Base-by-base conservation (phyloP, 2,888 invertebrate genomes). In the Leptinotarsa rubiginosa region DNA sequence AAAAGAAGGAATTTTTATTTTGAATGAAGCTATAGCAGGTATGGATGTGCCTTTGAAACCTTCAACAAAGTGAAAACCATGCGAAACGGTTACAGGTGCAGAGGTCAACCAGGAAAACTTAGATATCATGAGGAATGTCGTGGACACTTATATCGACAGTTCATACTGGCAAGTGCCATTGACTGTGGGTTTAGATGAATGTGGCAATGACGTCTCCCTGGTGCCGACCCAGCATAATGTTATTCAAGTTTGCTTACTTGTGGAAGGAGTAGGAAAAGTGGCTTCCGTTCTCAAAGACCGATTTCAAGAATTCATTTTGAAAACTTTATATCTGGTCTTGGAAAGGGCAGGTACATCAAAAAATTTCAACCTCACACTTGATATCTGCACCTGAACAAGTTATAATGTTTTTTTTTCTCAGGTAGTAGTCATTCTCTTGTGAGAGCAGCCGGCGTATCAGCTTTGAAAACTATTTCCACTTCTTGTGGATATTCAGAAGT, bases 261-360 rank as follows among this genome's bases (percentile, higher is more conserved):
- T 92, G 0, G 94, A 95, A 85, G 93, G 94, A 1, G 86, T 95
- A 20, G 95, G 93, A 0, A 86, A 90, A 81, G 89, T 93, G 77
- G 93, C 95, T 0, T 74, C 81, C 5, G 86, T 88, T 16, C 86
- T 94, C 31, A 86, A 88, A 69, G 81, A 86, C 0, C 82, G 89
- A 0, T 94, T 91, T 85, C 89, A 92, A 77, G 88, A 88, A 1
- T 92, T 91, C 83, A 84, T 95, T 76, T 86, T 94, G 72, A 91
- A 91, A 82, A 91, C 92, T 18, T 87, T 95, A 56, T 94, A 94
- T 80, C 87, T 92, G 69, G 87, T 95, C 31, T 86, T 95, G 68
- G 93, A 95, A 84, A 90, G 92, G 87, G 92, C 94, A 73, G 94
- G 94, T 93, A 86, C 76, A 79, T 66, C 2, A 16, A 50, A 31